A percentile compares a stretch with the other conserved stretches of the same genome.
Evolutionary conservation across 2,113 vertebrate genomes (phyloP).

Genomic region (Camelus dromedarius): DNA sequence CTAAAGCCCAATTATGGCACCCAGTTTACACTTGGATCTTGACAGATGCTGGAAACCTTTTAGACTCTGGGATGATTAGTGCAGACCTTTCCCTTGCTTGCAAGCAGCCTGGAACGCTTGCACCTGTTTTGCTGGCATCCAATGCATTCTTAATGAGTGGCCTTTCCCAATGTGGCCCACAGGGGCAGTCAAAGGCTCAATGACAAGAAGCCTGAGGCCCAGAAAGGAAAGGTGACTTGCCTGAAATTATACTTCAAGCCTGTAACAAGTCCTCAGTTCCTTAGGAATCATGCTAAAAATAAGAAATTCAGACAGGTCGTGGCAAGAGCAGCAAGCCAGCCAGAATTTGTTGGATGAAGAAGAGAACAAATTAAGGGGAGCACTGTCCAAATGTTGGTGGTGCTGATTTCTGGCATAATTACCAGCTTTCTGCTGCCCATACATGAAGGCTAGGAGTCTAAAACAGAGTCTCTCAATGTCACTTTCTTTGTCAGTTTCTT

Average conservation of each 20-base stretch:
- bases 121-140: not conserved
- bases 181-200: constrained; percentile 6
- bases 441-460: not conserved
- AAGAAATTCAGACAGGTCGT: constrained; percentile 61
- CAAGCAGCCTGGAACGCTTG: constrained; percentile 22
- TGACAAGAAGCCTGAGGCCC: constrained; percentile 21
- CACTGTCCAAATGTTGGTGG: constrained; percentile 54
- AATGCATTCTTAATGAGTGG: constrained; percentile 45
- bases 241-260: constrained; percentile 53
- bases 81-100: constrained; percentile 57
- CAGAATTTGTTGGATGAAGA: constrained; percentile 44
- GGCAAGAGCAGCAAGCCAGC: constrained; percentile 5
- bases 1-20: constrained; percentile 69
- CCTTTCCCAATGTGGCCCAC: constrained; percentile 13
- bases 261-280: constrained; percentile 44
- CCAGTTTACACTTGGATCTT: constrained; percentile 64
- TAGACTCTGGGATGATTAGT: constrained; percentile 56
- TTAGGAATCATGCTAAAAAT: constrained; percentile 60
- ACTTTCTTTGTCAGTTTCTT: not conserved
- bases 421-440: constrained; percentile 48
- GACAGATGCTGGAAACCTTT: constrained; percentile 72
- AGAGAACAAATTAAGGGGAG: constrained; percentile 55
- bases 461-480: not conserved
- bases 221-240: constrained; percentile 49
- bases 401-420: constrained; percentile 61